Evolutionary conservation across 2,888 invertebrate species (phyloP), one percentile per base, ranked within the genome.

Genomic region (Nineta flava): DNA sequence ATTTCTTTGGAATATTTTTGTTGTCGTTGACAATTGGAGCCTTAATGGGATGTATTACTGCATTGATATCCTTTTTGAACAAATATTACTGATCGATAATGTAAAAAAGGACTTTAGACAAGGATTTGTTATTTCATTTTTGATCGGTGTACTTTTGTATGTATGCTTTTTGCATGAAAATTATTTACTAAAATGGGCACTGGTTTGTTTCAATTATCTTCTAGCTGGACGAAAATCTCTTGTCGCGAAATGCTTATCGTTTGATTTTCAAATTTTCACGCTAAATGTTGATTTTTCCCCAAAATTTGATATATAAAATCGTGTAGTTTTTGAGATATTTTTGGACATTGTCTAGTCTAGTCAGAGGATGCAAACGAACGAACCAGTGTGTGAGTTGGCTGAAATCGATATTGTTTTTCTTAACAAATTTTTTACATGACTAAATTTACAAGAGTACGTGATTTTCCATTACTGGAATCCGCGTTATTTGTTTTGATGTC

Each of bases 401-500:
- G 26, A 26, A 26, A 7, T 26, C 13, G 9, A 26, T 17, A 46
- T 34, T 32, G n/a, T 31, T 51, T 58, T 61, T 57, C 60, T 61
- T 63, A 61, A 60, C 54, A 51, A 44, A 26, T 51, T 41, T 13
- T 48, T 53, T 70, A 85, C 80, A 76, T 93, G 75, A 93, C 95
- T 0, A 95, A 95, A 72, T 95, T 90, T 67, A 95, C 95, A 9
- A 81, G 90, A 60, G 85, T 96, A 15, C 76, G 88, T 53, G 96
- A 97, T 61, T 94, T 94, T 72, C 95, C 97, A 0, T 70, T 96
- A 41, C 70, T 99, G 59, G 97, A 99, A 67, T 93, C 94, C 0
- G 91, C 95, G 1, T 75, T 99, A 41, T 97, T 99, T 70, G 91
- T 97, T 48, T 78, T 97, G 49, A 95, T 95, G 92, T 96, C 96